A percentile compares a stretch with the other conserved stretches of the same genome.
Evolutionary conservation across 1,140 invertebrate genomes (phyloP).

Genomic region (Aricia agestis): DNA sequence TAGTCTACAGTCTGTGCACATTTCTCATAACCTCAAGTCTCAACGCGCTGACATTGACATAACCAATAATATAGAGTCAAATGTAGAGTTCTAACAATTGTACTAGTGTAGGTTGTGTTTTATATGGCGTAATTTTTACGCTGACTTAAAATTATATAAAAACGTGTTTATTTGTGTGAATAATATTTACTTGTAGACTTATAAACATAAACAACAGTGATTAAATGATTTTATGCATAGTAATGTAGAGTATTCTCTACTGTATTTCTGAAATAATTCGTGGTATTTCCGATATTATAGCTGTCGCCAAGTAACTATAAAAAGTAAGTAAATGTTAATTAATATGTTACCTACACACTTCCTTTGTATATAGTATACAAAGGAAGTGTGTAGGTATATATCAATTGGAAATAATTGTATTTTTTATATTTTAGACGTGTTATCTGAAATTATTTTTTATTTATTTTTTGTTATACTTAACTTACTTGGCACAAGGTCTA

Average conservation of each 20-base stretch:
- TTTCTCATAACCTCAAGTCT: constrained; percentile 10
- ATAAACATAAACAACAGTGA: neutral
- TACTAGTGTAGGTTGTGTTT: neutral
- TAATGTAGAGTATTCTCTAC: neutral
- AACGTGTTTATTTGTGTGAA: neutral
- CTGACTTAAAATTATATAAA: neutral
- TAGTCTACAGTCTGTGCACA: neutral
- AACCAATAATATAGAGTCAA: neutral
- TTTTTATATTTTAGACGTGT: too few species aligned
- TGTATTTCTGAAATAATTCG: neutral
- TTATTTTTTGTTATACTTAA: too few species aligned
- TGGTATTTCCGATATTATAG: neutral
- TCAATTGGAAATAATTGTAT: neutral
- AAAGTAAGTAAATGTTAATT: neutral
- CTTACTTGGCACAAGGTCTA: too few species aligned
- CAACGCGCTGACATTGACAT: constrained; percentile 8
- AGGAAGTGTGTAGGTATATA: too few species aligned
- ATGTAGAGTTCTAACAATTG: constrained; percentile 12
- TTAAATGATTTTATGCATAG: neutral
- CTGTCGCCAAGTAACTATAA: neutral
- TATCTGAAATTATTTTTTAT: too few species aligned
- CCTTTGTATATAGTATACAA: too few species aligned
- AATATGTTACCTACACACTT: too few species aligned
- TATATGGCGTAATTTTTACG: neutral
- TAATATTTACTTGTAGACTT: neutral